Conservation (phyloP, 2,888 invertebrate genomes). For the Ophion ellenae region DNA sequence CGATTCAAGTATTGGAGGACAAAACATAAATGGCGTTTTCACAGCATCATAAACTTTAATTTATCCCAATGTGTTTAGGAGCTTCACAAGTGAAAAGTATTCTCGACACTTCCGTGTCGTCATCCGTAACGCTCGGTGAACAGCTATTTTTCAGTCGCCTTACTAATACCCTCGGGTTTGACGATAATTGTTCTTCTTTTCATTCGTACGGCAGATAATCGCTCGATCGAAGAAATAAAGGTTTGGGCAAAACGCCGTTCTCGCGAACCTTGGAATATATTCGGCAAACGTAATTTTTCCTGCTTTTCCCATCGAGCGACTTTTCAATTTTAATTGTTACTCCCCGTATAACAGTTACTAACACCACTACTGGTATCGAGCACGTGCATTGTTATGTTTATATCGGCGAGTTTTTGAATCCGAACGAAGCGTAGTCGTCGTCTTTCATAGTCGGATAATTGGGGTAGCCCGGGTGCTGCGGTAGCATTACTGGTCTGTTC, state of each 20-base stretch:
- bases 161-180: background rate
- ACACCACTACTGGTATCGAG: conserved; percentile 38
- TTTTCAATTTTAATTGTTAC: conserved; percentile 18
- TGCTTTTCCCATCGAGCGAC: background rate
- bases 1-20: background rate
- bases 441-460: conserved; percentile 85
- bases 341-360: conserved; percentile 31
- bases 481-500: conserved; percentile 86
- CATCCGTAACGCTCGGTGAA: background rate
- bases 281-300: background rate
- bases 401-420: conserved; percentile 87
- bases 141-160: background rate
- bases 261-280: background rate
- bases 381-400: background rate
- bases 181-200: background rate
- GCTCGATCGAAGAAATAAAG: background rate
- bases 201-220: background rate
- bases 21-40: background rate
- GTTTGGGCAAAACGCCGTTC: background rate
- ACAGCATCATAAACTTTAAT: background rate
- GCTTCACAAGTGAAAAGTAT: background rate
- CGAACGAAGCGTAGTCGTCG: conserved; percentile 89
- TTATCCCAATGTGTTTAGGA: background rate
- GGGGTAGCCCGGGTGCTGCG: conserved; percentile 90
- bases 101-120: background rate